phyloP scores from a whole-genome alignment of 2,797 vertebrate species.

The Furcifer pardalis region DNA sequence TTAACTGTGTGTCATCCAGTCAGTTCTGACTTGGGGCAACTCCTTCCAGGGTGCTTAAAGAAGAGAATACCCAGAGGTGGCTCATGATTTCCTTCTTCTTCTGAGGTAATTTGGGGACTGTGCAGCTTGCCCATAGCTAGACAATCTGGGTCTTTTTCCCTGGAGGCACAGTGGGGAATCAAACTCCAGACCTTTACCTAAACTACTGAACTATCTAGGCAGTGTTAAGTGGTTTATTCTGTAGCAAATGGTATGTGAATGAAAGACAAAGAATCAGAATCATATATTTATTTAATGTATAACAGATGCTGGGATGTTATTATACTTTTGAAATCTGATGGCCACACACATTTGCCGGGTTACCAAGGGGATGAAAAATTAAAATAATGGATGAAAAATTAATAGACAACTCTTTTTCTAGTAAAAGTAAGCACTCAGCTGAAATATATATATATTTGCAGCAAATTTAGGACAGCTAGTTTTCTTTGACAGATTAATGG shows the following conservation, averaged over 20 bases:
- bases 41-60: too few relatives aligned
- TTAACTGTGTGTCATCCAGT: too few relatives aligned
- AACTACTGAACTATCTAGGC: too few relatives aligned
- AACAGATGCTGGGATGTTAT: neutral
- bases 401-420: neutral
- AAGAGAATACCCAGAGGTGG: too few relatives aligned
- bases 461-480: neutral
- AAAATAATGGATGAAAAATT: neutral
- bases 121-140: too few relatives aligned
- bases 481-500: neutral
- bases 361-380: neutral
- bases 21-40: too few relatives aligned
- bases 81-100: too few relatives aligned
- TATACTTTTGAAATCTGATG: neutral
- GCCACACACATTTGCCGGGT: neutral
- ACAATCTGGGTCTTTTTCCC: too few relatives aligned
- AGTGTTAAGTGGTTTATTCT: too few relatives aligned
- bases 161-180: too few relatives aligned
- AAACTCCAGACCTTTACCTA: too few relatives aligned
- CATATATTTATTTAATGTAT: neutral
- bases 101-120: too few relatives aligned
- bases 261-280: neutral
- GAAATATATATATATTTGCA: neutral
- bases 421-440: neutral
- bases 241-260: neutral